Conservation (phyloP, 2,797 vertebrate species). For the Ciconia nigra region DNA sequence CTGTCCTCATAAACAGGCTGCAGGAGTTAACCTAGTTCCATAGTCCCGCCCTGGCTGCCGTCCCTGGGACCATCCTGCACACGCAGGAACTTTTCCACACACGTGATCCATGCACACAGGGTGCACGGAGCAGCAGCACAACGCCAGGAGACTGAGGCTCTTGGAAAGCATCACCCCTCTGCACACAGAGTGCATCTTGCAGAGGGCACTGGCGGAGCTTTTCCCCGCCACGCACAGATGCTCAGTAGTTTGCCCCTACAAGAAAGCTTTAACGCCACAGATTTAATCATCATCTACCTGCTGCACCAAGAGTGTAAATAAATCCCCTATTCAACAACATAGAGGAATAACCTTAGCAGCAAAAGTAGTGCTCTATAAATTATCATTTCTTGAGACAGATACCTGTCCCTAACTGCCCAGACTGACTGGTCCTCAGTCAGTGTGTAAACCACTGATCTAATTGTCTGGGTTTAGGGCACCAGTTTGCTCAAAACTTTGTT, state of each 20-base stretch:
- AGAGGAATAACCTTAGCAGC: not conserved
- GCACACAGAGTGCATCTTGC: not conserved
- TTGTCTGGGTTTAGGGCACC: not conserved
- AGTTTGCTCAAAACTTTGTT: not conserved
- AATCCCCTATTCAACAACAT: not conserved
- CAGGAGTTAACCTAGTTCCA: not conserved
- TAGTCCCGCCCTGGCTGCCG: not conserved
- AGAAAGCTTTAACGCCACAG: not conserved
- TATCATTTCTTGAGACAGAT: not conserved
- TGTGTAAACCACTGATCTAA: not conserved
- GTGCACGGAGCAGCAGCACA: not conserved
- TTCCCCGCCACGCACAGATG: not conserved
- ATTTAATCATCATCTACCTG: not conserved
- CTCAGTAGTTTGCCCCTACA: not conserved
- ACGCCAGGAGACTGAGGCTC: rapidly evolving
- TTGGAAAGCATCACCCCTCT: not conserved
- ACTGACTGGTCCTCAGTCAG: not conserved
- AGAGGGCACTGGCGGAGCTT: not conserved
- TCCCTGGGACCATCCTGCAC: not conserved
- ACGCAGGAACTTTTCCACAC: not conserved
- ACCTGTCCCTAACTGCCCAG: too few species aligned
- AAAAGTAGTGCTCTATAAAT: not conserved
- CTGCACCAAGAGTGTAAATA: not conserved
- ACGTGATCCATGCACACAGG: not conserved
- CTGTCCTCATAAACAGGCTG: not conserved